Conservation (phyloP, 2,113 vertebrate species). For the Mirza zaza region DNA sequence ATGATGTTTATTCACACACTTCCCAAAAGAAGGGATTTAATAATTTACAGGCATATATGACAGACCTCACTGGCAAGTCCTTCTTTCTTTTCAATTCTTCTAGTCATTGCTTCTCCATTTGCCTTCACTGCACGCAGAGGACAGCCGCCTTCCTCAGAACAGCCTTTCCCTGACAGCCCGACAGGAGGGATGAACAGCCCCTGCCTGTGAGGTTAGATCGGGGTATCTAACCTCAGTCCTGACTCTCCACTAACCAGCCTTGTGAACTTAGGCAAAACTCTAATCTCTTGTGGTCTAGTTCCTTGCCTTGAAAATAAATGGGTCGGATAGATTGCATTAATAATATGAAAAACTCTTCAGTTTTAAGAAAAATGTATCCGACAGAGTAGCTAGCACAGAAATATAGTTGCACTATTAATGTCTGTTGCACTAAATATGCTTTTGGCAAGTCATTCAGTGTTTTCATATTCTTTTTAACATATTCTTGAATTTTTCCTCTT, state of each 20-base stretch:
- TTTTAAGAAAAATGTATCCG: not conserved
- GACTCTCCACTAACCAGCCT: not conserved
- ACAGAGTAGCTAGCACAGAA: not conserved
- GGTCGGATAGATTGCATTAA: not conserved
- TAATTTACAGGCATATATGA: not conserved
- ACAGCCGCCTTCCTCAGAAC: not conserved
- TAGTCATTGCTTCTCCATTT: too few species aligned
- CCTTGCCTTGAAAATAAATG: not conserved
- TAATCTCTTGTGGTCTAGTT: not conserved
- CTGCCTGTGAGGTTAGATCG: too few species aligned
- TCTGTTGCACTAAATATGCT: not conserved
- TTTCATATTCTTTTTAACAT: not conserved
- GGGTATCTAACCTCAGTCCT: not conserved
- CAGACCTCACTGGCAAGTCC: not conserved
- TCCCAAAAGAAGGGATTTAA: not conserved
- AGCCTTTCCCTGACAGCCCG: not conserved
- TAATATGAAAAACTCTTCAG: not conserved
- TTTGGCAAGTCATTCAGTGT: not conserved
- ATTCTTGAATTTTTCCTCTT: not conserved
- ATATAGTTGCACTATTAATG: not conserved
- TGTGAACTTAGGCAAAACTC: not conserved
- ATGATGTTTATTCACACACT: not conserved
- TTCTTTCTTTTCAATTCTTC: not conserved
- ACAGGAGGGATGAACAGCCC: fast-evolving
- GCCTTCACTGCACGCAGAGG: not conserved